Evolutionary conservation across 1,140 invertebrate species (phyloP), one percentile per base, ranked within the genome.

Genomic region (Bombus vancouverensis): DNA sequence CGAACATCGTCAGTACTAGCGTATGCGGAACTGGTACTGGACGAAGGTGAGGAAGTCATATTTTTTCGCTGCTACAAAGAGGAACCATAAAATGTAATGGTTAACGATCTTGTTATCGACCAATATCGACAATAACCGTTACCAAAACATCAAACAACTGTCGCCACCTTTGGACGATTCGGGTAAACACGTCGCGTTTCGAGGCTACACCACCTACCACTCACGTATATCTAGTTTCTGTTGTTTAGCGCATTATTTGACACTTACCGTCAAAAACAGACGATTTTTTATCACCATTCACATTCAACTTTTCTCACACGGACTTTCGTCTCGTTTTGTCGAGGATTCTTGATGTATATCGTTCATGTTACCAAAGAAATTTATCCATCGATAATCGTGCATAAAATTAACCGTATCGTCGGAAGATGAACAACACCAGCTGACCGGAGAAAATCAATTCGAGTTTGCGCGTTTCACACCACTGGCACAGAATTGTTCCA

Each of bases 401-500:
- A 53, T 34, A 15, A 84, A 8, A 28, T 79, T 39, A 84, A 80
- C 76, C 42, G 57, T 53, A 85, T 85, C 66, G 39, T 72, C 68
- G 12, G 37, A 62, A 32, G 39, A 34, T 57, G 83, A 53, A 32
- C 68, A 72, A 32, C 22, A 86, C 65, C 85, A 91, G 89, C 89
- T 89, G 91, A 87, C 65, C 62, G 18, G n/a, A 44, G 22, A 82
- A 85, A 80, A 92, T 92, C 87, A 91, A 92, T 91, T 28, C 59
- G 89, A 74, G 87, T 76, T 66, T 87, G 92, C 92, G 92, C 91
- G 44, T 39, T 62, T 15, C 4, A 44, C 15, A 1, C 22, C 22
- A 10, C 53, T 47, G 9, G 13, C 13, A 13, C 66, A 39, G 39
- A n/a, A 44, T 79, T 71, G 13, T 5, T 70, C 34, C 12, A 18